phyloP scores from a whole-genome alignment of 2,888 invertebrate genomes.

The Hyalella azteca region DNA sequence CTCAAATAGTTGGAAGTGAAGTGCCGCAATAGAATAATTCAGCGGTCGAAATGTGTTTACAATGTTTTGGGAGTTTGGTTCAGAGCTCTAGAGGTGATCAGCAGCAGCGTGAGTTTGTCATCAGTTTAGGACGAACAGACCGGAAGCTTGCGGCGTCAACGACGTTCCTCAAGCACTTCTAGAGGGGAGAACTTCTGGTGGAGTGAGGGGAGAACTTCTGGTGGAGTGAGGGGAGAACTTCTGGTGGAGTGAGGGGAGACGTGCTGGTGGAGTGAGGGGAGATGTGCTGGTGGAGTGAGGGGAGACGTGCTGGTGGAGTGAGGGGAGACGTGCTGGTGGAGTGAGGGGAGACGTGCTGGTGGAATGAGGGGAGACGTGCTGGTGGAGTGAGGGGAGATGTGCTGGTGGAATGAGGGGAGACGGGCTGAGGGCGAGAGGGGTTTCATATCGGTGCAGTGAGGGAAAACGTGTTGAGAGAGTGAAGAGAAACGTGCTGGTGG shows the following conservation, averaged over 20 bases:
- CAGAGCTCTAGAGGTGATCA: neutral
- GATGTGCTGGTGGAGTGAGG: neutral
- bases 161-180: neutral
- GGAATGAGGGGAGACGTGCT: neutral
- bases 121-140: neutral
- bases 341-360: neutral
- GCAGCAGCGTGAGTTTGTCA: neutral
- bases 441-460: neutral
- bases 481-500: too few species aligned
- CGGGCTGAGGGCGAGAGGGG: neutral
- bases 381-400: neutral
- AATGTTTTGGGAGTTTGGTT: too few species aligned
- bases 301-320: neutral
- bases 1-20: too few species aligned
- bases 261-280: neutral
- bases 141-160: neutral
- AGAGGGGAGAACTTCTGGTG: neutral
- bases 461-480: too few species aligned
- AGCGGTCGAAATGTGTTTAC: too few species aligned
- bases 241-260: neutral
- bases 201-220: constrained; percentile 3
- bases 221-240: neutral
- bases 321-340: neutral
- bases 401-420: neutral
- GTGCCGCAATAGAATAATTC: too few species aligned